phyloP scores from a whole-genome alignment of 2,797 vertebrate genomes.

The Crenichthys baileyi region DNA sequence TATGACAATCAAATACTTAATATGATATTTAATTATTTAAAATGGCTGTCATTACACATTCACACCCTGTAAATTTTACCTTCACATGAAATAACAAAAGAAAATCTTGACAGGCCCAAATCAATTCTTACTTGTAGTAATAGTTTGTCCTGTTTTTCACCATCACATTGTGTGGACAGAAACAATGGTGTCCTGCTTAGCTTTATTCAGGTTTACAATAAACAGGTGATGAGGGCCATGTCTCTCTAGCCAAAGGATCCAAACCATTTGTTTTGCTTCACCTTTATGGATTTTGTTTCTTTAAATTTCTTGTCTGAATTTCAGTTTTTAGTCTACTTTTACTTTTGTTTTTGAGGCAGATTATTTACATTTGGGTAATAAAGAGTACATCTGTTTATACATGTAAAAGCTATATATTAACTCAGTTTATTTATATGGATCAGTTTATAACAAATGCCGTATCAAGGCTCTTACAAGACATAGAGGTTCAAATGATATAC shows the following conservation, averaged over 20 bases:
- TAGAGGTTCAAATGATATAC: neutral
- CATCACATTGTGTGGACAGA: neutral
- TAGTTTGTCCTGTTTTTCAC: constrained; percentile 5
- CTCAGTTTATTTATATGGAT: neutral
- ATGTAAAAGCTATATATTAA: neutral
- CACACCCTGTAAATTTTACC: constrained; percentile 14
- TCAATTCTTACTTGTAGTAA: constrained; percentile 14
- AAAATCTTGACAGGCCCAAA: neutral
- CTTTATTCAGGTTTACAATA: constrained; percentile 12
- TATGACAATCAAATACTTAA: constrained; percentile 47
- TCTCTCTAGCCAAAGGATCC: neutral
- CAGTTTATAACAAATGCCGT: neutral
- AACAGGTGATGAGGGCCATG: neutral
- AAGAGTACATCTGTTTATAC: too few relatives aligned
- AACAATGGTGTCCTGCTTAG: neutral
- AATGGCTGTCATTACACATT: constrained; percentile 29
- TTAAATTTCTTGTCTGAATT: too few relatives aligned
- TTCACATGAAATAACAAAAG: constrained; percentile 18
- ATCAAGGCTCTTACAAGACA: neutral
- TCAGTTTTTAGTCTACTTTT: too few relatives aligned
- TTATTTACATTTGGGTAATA: too few relatives aligned
- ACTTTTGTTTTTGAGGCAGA: too few relatives aligned
- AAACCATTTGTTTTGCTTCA: too few relatives aligned
- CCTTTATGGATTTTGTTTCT: too few relatives aligned
- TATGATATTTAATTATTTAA: constrained; percentile 43